Evolutionary conservation across 2,888 invertebrate species (phyloP).

Genomic region (Xestia xanthographa): DNA sequence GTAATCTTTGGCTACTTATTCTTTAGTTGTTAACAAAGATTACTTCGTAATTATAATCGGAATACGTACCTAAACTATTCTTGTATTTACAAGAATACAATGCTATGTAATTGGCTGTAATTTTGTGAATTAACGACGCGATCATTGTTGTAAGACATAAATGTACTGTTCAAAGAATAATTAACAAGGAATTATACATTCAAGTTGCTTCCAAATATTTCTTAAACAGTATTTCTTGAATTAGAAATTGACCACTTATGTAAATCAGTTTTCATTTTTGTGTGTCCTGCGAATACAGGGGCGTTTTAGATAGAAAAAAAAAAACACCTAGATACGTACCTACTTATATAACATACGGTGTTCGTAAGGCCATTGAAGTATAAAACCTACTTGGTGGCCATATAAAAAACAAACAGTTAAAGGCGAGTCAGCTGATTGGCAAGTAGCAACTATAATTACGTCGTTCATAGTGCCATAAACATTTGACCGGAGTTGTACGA

Average conservation of each 20-base stretch:
- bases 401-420: slow-evolving; percentile 49
- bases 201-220: slow-evolving; percentile 27
- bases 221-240: slow-evolving; percentile 6
- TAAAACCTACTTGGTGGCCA: slow-evolving; percentile 12
- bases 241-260: slow-evolving; percentile 4
- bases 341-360: too few species aligned
- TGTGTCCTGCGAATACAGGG: too few species aligned
- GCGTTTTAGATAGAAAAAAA: too few species aligned
- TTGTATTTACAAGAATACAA: slow-evolving; percentile 20
- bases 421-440: slow-evolving; percentile 75
- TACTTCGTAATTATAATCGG: slow-evolving; percentile 30
- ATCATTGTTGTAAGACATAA: slow-evolving; percentile 40
- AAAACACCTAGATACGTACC: too few species aligned
- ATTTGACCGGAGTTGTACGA: slow-evolving; percentile 77
- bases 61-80: not conserved
- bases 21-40: slow-evolving; percentile 27
- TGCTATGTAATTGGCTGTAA: slow-evolving; percentile 48
- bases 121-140: slow-evolving; percentile 62
- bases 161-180: slow-evolving; percentile 25
- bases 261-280: slow-evolving; percentile 7
- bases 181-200: slow-evolving; percentile 38
- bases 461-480: slow-evolving; percentile 76
- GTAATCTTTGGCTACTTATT: slow-evolving; percentile 6
- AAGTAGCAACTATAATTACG: slow-evolving; percentile 75
- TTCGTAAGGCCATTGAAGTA: slow-evolving; percentile 5